Evolutionary conservation across 2,888 invertebrate species (phyloP), one percentile per base, ranked within the genome.

Genomic region (Lagria hirta): DNA sequence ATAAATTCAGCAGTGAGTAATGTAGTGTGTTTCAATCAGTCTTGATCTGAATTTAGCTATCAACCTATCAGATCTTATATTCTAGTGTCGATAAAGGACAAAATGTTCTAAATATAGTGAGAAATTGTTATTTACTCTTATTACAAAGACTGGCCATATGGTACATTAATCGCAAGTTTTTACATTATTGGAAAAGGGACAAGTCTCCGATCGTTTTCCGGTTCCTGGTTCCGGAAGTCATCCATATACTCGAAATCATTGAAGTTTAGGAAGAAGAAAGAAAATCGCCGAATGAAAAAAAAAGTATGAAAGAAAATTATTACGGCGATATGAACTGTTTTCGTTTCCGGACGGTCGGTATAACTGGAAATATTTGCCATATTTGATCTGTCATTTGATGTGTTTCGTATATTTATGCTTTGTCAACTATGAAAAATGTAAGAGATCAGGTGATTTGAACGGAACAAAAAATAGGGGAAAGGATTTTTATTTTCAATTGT

Each of bases 381-480:
- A 27, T 38, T 32, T 8, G 30, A 36, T 29, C 28, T 43, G 32
- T 36, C 34, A 7, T 23, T 24, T 15, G n/a, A n/a, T n/a, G 23
- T 36, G 24, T 27, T 16, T 32, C 38, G 29, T 36, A 52, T 55
- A 54, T 57, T 58, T 54, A 53, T 48, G 57, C 56, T 57, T 57
- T 57, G 49, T 51, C 49, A 45, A 48, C 51, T 52, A 58, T 58
- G 57, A 60, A 57, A 60, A 58, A 57, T 57, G 55, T 52, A 57
- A 52, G 54, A 51, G 52, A 49, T 45, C 41, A 52, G 47, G 40
- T 36, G 50, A 42, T 36, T 46, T 48, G 49, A 48, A 48, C 50
- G 43, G 41, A 33, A 42, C n/a, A 33, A 42, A 20, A 24, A 17
- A 13, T 16, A 24, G 13, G 32, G 15, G 26, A 8, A 26, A 16